Evolutionary conservation across 2,797 vertebrate species (phyloP), one percentile per base, ranked within the genome.

Genomic region (Sarcophilus harrisii): DNA sequence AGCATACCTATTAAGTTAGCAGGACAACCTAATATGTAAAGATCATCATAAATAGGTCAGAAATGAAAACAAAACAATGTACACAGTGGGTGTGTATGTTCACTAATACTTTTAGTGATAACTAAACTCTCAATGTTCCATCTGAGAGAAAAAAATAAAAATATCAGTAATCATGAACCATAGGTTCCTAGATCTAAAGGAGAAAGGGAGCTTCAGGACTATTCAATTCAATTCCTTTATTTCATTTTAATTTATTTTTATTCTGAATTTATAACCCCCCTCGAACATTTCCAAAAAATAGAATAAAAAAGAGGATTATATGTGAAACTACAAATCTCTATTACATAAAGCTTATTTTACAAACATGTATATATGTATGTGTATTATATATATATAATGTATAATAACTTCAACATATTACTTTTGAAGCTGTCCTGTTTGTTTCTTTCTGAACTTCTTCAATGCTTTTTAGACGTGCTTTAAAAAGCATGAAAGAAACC

Each of bases 111-210:
- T 55, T 57, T 14, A 54, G 18, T 1, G 5, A 21, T 45, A 57
- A 38, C 90, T 10, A 1, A 45, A 54, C 12, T 58, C 45, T 73
- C 73, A 28, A 92, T 60, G 3, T 5, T 2, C 18, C 57, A 14
- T 93, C 49, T 93, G 92, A 92, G 12, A 5, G 38, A 59, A 93
- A 93, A 62, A 94, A 94, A 90, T 4, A 91, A 92, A 91, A 58
- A 12, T 57, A 94, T 58, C 92, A 96, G 92, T 93, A 96, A 96
- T 59, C 57, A 96, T 94, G 96, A 90, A 93, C 16, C 5, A 81
- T 3, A 81, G 38, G 8, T 24, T 81, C 18, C 45, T 24, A 81
- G 66, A 45, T 24, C 38, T 45, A 81, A 18, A 81, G n/a, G 18
- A 45, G 66, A 32, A 73, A 21, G 13, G 29, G 60, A n/a, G 5